phyloP scores from a whole-genome alignment of 2,888 invertebrate species.

The Drosophila rellima region DNA sequence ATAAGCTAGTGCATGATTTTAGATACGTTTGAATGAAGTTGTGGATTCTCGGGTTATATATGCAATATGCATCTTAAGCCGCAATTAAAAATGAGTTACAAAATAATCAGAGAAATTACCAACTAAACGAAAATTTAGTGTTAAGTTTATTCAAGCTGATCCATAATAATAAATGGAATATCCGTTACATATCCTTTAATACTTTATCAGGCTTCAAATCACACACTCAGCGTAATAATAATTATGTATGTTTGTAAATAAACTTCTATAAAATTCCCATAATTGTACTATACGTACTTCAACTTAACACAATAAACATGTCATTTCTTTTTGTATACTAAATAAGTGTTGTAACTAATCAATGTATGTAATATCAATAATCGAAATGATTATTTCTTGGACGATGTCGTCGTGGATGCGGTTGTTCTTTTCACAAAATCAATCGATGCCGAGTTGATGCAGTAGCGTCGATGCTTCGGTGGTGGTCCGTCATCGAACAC shows the following conservation, averaged over 20 bases:
- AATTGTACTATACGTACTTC: slow-evolving; percentile 32
- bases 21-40: slow-evolving; percentile 20
- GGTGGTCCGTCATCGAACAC: slow-evolving; percentile 98
- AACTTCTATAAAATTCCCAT: slow-evolving; percentile 66
- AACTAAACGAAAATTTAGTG: slow-evolving; percentile 28
- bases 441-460: slow-evolving; percentile 95
- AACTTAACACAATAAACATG: slow-evolving; percentile 41
- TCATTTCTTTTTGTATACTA: slow-evolving; percentile 23
- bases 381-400: slow-evolving; percentile 71
- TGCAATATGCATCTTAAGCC: slow-evolving; percentile 36
- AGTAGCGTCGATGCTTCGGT: slow-evolving; percentile 96
- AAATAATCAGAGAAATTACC: slow-evolving; percentile 17
- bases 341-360: slow-evolving; percentile 11
- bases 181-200: slow-evolving; percentile 25
- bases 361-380: slow-evolving; percentile 23
- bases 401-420: slow-evolving; percentile 64
- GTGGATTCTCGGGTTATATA: slow-evolving; percentile 12
- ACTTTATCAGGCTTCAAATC: slow-evolving; percentile 36
- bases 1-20: slow-evolving; percentile 40
- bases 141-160: slow-evolving; percentile 12
- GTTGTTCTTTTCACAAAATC: slow-evolving; percentile 82
- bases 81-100: slow-evolving; percentile 36
- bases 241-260: slow-evolving; percentile 55
- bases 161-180: slow-evolving; percentile 20
- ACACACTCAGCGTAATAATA: slow-evolving; percentile 32